Percentiles rank a stretch among this genome's conserved stretches.
phyloP scores from a whole-genome alignment of 2,113 vertebrate genomes.

The Meriones unguiculatus region DNA sequence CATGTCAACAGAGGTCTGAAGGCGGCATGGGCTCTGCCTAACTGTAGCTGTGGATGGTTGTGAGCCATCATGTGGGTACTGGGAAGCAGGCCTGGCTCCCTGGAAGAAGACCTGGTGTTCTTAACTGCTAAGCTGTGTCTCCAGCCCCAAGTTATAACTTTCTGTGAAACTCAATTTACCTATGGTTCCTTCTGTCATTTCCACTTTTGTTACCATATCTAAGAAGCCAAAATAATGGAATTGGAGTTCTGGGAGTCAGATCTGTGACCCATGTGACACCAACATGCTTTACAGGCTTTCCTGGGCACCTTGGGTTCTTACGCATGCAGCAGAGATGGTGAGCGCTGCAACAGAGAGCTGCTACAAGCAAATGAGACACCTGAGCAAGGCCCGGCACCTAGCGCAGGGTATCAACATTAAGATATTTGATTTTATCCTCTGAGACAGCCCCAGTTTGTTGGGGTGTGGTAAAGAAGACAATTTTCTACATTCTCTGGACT shows the following conservation, averaged over 20 bases:
- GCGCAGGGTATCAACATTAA: background rate
- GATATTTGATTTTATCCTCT: background rate
- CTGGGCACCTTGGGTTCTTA: background rate
- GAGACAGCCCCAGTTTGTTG: background rate
- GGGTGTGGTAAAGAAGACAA: background rate
- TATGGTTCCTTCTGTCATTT: background rate
- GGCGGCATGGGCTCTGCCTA: background rate
- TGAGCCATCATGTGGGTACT: background rate
- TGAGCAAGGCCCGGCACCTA: background rate
- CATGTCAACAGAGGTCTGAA: background rate
- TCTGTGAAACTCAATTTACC: background rate
- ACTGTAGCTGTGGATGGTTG: background rate
- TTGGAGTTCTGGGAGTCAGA: background rate
- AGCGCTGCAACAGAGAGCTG: background rate
- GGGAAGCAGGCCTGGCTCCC: background rate
- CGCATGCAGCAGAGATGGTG: background rate
- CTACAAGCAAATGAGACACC: background rate
- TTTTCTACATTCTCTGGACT: background rate
- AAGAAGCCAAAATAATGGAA: conserved; percentile 19
- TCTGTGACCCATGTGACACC: too few species aligned
- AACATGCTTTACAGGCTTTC: conserved; percentile 3
- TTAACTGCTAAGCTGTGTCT: background rate
- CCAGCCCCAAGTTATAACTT: background rate
- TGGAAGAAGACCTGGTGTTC: background rate
- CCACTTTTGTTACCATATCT: background rate